Conservation (phyloP, 2,113 vertebrate species). For the Herpetotheres cachinnans region DNA sequence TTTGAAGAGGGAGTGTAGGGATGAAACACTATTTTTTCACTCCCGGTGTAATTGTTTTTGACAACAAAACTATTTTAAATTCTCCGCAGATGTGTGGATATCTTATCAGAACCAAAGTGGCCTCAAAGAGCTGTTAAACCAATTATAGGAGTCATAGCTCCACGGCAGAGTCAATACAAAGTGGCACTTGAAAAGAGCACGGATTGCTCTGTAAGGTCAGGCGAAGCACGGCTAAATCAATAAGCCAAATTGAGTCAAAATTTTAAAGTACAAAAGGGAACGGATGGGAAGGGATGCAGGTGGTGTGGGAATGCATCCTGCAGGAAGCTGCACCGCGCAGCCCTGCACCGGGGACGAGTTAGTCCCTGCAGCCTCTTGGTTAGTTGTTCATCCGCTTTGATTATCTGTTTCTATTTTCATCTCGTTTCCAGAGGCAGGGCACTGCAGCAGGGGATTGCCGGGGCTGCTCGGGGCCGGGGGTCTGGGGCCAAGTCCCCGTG, state of each 20-base stretch:
- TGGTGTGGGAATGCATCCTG: background rate
- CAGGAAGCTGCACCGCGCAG: background rate
- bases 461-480: background rate
- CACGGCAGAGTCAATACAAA: background rate
- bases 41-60: background rate
- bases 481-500: background rate
- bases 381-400: background rate
- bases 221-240: background rate
- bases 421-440: background rate
- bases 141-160: background rate
- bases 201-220: background rate
- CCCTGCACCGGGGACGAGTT: background rate
- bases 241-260: background rate
- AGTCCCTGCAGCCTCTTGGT: background rate
- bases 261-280: background rate
- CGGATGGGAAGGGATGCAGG: background rate
- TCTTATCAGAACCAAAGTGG: background rate
- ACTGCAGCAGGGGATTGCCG: background rate
- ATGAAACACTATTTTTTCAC: background rate
- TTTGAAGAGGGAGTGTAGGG: background rate
- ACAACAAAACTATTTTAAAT: constrained; percentile 12
- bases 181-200: constrained; percentile 5
- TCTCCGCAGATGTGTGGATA: background rate
- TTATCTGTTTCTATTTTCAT: background rate
- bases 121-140: background rate